Percentiles rank a stretch among this genome's conserved stretches.
Evolutionary conservation across 2,113 vertebrate species (phyloP).

Genomic region (Plectropomus leopardus): DNA sequence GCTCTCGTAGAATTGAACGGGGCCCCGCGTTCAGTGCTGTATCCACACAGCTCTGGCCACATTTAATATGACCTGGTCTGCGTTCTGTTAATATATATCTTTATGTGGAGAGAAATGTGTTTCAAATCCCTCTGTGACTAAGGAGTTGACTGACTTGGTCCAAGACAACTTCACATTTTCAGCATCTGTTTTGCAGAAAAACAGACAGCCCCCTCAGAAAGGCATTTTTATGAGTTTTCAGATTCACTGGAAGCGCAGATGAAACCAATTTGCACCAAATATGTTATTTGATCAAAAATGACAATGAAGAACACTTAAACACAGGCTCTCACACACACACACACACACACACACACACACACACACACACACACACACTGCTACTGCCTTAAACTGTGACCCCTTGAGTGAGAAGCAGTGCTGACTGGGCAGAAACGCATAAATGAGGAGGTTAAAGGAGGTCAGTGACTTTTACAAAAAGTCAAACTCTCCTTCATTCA

Average conservation of each 20-base stretch:
- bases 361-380: not conserved
- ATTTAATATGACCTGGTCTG: too few relatives aligned
- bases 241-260: not conserved
- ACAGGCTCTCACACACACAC: not conserved
- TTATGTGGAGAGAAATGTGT: too few relatives aligned
- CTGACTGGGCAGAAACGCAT: conserved; percentile 32
- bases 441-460: conserved; percentile 51
- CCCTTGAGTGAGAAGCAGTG: not conserved
- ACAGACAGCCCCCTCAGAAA: not conserved
- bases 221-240: not conserved
- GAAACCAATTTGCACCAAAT: not conserved
- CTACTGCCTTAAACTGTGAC: not conserved
- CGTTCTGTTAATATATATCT: too few relatives aligned
- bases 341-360: not conserved
- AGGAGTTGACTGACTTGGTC: too few relatives aligned
- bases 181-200: too few relatives aligned
- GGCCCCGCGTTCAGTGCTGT: too few relatives aligned
- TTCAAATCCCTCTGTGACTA: too few relatives aligned
- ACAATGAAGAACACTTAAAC: not conserved
- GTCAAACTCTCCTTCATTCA: conserved; percentile 17
- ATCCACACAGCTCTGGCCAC: too few relatives aligned
- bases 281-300: not conserved
- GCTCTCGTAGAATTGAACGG: too few relatives aligned
- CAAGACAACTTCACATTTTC: too few relatives aligned
- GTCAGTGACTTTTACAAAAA: conserved; percentile 15